A percentile compares a stretch with the other conserved stretches of the same genome.
phyloP scores from a whole-genome alignment of 2,113 vertebrate genomes.

The Python bivittatus region DNA sequence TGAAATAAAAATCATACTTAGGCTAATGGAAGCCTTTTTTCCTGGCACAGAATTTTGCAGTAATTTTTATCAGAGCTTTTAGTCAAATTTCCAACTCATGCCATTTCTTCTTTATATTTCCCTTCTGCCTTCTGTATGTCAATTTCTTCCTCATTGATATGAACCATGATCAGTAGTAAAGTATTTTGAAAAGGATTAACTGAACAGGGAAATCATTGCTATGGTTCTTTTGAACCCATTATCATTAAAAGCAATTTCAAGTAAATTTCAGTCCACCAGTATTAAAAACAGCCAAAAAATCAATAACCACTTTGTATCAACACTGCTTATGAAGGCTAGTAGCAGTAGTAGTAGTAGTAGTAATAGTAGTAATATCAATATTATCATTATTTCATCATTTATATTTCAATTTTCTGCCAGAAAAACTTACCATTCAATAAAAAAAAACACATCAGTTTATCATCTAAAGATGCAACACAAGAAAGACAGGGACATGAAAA shows the following conservation, averaged over 20 bases:
- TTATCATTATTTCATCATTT: neutral
- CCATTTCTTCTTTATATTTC: slow-evolving; percentile 17
- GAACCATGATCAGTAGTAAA: slow-evolving; percentile 29
- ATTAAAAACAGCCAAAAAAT: neutral
- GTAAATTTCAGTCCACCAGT: slow-evolving; percentile 22
- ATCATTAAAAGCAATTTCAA: slow-evolving; percentile 20
- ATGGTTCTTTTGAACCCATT: slow-evolving; percentile 41
- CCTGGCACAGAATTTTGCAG: slow-evolving; percentile 29
- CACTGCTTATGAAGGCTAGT: neutral
- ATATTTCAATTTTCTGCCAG: neutral
- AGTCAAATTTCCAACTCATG: slow-evolving; percentile 45
- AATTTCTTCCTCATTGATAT: slow-evolving; percentile 38
- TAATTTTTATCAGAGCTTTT: slow-evolving; percentile 38
- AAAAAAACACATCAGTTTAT: neutral
- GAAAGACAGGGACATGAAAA: too few relatives aligned
- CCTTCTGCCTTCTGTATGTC: neutral
- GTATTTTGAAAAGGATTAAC: slow-evolving; percentile 52
- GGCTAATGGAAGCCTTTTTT: slow-evolving; percentile 1
- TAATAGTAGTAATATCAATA: neutral
- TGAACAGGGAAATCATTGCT: slow-evolving; percentile 33
- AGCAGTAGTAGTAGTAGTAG: neutral
- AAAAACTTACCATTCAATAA: neutral
- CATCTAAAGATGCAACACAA: neutral
- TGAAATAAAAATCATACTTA: slow-evolving; percentile 47
- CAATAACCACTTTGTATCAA: neutral